Base-by-base conservation (phyloP, 2,888 invertebrate species). In the Pollenia griseotomentosa region DNA sequence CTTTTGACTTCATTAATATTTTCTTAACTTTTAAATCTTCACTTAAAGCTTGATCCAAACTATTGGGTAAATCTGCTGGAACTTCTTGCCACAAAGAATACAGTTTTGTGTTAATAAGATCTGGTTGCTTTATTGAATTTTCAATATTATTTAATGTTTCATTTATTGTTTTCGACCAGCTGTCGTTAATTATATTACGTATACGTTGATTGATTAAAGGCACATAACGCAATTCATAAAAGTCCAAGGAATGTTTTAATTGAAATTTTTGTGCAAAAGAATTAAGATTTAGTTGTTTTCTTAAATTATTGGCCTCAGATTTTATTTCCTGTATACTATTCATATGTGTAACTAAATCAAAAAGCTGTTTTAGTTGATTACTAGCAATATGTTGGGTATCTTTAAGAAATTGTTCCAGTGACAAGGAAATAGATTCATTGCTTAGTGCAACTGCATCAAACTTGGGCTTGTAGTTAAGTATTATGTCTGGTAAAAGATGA, bases 1-100 rank as follows among this genome's bases (percentile, higher is more conserved):
- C 98, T 89, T 96, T 95, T 5, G 97, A 96, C 94, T 97, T 97
- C 94, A 97, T 96, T 0, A 96, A 94, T 92, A 97, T 91, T 6
- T 90, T 91, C 73, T 93, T 93, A 0, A 89, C 68, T 79, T 90
- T 90, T n/a, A 89, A 91, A 46, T 93, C 90, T n/a, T 91, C 91
- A 61, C 91, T 92, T 19, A 93, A 85, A 0, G 93, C 94, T 7
- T 92, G 91, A 48, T 93, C 93, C 19, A 94, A 90, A 86, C 94
- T 94, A 42, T 93, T 90, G 0, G 94, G 94, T 61, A 95, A 93
- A 90, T 96, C 95, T 0, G 90, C 94, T 57, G 94, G 94, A 59
- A 96, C 95, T 90, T 97, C 97, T 80, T 94, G 95, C 97, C 97
- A 97, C 19, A 88, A 46, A 10, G 63, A 66, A 79, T 74, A 79